A percentile compares a stretch with the other conserved stretches of the same genome.
Evolutionary conservation across 1,140 invertebrate genomes (phyloP).

Genomic region (Araneus ventricosus): DNA sequence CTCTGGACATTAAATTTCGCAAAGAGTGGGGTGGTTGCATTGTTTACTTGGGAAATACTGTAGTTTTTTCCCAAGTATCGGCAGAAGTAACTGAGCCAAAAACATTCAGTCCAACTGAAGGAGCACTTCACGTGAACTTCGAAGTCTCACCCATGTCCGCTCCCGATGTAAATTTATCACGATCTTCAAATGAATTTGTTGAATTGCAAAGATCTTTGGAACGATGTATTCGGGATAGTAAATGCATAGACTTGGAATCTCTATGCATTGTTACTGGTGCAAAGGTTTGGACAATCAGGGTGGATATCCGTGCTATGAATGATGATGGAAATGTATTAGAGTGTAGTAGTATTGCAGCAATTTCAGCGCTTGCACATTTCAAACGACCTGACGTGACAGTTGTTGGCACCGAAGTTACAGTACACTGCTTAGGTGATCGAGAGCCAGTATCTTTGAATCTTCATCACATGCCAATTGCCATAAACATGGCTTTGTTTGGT

Average conservation of each 20-base stretch:
- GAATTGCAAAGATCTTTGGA: slow-evolving; percentile 92
- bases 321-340: slow-evolving; percentile 96
- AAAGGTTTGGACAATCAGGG: slow-evolving; percentile 82
- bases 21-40: slow-evolving; percentile 76
- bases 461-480: slow-evolving; percentile 93
- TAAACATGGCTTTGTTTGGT: slow-evolving; percentile 91
- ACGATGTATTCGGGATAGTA: slow-evolving; percentile 90
- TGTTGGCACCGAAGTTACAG: slow-evolving; percentile 89
- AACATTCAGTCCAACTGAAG: slow-evolving; percentile 91
- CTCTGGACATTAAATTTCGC: slow-evolving; percentile 76
- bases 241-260: slow-evolving; percentile 94
- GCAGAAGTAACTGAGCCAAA: slow-evolving; percentile 92
- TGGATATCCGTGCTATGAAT: slow-evolving; percentile 94
- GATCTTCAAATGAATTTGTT: slow-evolving; percentile 86
- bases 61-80: slow-evolving; percentile 91
- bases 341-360: slow-evolving; percentile 92
- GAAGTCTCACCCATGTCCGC: slow-evolving; percentile 92
- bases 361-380: slow-evolving; percentile 93
- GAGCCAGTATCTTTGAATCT: slow-evolving; percentile 92
- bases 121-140: slow-evolving; percentile 91
- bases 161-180: slow-evolving; percentile 87
- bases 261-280: slow-evolving; percentile 95
- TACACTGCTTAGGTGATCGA: slow-evolving; percentile 89
- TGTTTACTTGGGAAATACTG: slow-evolving; percentile 79
- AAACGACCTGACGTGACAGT: slow-evolving; percentile 92